Base-by-base conservation (phyloP, 2,888 invertebrate species). In the Muschampia plurimacula region DNA sequence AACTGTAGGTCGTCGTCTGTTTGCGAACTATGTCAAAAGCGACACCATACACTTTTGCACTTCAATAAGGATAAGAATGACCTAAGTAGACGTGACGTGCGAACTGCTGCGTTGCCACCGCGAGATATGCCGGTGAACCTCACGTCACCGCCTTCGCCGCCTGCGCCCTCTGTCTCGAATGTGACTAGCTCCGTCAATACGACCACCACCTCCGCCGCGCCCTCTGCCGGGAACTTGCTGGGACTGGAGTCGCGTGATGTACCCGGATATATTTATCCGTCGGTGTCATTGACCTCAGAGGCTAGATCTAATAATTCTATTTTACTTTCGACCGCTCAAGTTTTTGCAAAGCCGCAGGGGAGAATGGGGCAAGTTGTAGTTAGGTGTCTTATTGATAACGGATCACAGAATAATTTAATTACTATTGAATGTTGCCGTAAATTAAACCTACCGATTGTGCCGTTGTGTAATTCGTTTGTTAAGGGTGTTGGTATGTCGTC, bases 331-430 rank as follows among this genome's bases (percentile, higher is more conserved):
- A 52, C 52, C n/a, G 52, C 52, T 2, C 52, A 52, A 52, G 52
- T 52, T 15, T 52, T 52, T 52, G 52, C 52, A 22, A 52, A 22
- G 52, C 22, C 52, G 52, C 15, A 52, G 3, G 7, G 22, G 15
- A 52, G 9, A 22, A n/a, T n/a, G n/a, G 22, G 2, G 15, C 15
- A 52, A 52, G 22, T 52, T 52, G 22, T 52, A 8, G 22, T 52
- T 13, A 15, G 52, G 15, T 52, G 52, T 52, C 52, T 52, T 52
- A 52, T 52, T 52, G 52, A 52, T 3, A 52, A 55, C 8, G 22
- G 55, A 10, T 55, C 55, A n/a, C 55, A 55, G 22, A 55, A 55
- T 55, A 55, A 55, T 55, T 55, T 55, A 55, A 55, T 55, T 9
- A 55, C 55, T 15, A 22, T 55, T 13, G 55, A 55, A 2, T 55